phyloP scores from a whole-genome alignment of 2,113 vertebrate species.

The Blennius ocellaris region DNA sequence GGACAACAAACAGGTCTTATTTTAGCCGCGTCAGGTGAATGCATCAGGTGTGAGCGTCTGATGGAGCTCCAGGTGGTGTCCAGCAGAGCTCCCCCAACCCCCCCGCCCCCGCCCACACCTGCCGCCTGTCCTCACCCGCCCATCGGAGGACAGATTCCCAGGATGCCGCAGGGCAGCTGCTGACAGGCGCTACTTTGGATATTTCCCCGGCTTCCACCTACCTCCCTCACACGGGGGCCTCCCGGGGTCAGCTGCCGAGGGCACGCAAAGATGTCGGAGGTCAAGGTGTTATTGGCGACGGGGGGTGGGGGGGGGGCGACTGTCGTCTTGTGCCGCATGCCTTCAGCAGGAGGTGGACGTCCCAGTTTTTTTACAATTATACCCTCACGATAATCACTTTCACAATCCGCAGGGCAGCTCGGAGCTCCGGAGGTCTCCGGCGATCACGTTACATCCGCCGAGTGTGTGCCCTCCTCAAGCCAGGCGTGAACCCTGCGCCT shows the following conservation, averaged over 20 bases:
- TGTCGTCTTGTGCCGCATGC: conserved; percentile 59
- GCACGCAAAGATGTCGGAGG: conserved; percentile 64
- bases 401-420: conserved; percentile 67
- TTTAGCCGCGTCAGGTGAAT: conserved; percentile 65
- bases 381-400: conserved; percentile 80
- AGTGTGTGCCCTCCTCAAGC: conserved; percentile 51
- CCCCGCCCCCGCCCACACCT: too few relatives aligned
- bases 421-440: conserved; percentile 56
- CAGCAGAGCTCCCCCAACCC: conserved; percentile 51
- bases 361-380: conserved; percentile 75
- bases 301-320: not conserved
- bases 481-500: conserved; percentile 38
- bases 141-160: conserved; percentile 78
- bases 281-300: conserved; percentile 65
- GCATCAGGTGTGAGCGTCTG: conserved; percentile 70
- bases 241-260: conserved; percentile 76
- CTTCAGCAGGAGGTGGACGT: conserved; percentile 69
- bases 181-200: conserved; percentile 77
- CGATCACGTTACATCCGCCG: conserved; percentile 74
- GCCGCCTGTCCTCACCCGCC: conserved; percentile 79
- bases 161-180: conserved; percentile 84
- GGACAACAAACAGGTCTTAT: conserved; percentile 44
- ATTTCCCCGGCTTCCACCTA: conserved; percentile 54
- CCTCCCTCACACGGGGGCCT: conserved; percentile 60
- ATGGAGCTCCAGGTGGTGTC: conserved; percentile 73